Conservation (phyloP, 1,140 invertebrate species). For the Orussus abietinus region DNA sequence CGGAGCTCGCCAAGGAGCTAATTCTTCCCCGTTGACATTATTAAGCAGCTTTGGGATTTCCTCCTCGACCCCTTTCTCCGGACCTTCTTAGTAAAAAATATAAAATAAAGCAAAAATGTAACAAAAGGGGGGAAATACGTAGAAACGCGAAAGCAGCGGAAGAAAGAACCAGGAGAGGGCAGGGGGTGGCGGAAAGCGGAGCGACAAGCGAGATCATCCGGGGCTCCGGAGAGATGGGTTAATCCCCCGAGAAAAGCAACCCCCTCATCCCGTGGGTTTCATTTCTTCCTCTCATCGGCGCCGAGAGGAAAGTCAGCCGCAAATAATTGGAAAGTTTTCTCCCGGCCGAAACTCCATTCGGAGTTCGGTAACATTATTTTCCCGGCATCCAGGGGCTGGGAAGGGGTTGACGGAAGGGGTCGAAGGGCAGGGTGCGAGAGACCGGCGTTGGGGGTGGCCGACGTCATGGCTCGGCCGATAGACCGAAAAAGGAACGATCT, state of each 20-base stretch:
- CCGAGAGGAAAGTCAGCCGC: slow-evolving; percentile 3
- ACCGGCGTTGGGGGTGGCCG: too few species aligned
- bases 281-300: slow-evolving; percentile 7
- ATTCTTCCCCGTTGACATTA: too few species aligned
- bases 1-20: too few species aligned
- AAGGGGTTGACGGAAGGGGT: slow-evolving; percentile 2
- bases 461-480: neutral
- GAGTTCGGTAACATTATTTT: slow-evolving; percentile 4
- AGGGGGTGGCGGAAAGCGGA: neutral
- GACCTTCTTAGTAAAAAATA: too few species aligned
- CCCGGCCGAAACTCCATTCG: slow-evolving; percentile 5
- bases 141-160: too few species aligned
- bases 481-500: slow-evolving; percentile 16
- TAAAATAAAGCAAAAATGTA: too few species aligned
- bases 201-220: neutral
- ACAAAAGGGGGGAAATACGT: too few species aligned
- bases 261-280: slow-evolving; percentile 11
- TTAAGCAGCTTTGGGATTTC: too few species aligned
- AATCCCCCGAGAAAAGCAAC: slow-evolving; percentile 7
- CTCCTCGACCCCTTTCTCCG: too few species aligned
- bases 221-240: neutral
- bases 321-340: slow-evolving; percentile 20
- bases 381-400: neutral
- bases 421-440: slow-evolving; percentile 1
- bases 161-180: slow-evolving; percentile 11